Evolutionary conservation across 2,113 vertebrate genomes (phyloP), one percentile per base, ranked within the genome.

Genomic region (Hipposideros armiger): DNA sequence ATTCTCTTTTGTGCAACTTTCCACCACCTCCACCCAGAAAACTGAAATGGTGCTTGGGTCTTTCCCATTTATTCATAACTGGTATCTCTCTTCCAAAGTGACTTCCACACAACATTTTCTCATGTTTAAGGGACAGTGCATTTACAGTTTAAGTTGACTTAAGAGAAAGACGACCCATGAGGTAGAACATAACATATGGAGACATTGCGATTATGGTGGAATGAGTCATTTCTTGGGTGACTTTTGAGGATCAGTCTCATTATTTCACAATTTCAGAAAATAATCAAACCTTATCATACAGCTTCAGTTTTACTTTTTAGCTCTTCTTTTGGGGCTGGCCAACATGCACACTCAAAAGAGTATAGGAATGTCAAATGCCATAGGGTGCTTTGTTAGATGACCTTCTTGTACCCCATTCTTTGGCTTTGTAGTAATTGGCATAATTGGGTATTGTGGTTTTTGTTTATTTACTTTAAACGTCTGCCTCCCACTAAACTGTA

Each of bases 61-160:
- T 96, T 95, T 91, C 84, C 77, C 74, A 40, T 66, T 52, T 78
- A 17, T 72, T 94, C 73, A 58, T 86, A 69, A 32, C 47, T 64
- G 14, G 3, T 54, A 16, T 64, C 36, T 77, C 54, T 88, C 60
- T 96, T 89, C 69, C 73, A 69, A 78, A 83, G 7, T 42, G 60
- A 70, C 32, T 64, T 50, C 22, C 67, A 78, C 45, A 47, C 11
- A n/a, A 24, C 2, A 24, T 64, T 64, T 95, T 91, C 76, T 96
- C 80, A 60, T 73, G 13, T 19, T 66, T 60, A 26, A 64, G 40
- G 45, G 50, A 19, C 7, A 4, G 11, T 64, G 20, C 50, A n/a
- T 24, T 54, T 74, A 56, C 45, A 69, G 4, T 64, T 88, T 56
- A 50, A 81, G 13, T 66, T 60, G 84, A 90, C 78, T 92, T 50